Conservation (phyloP, 1,140 invertebrate genomes). For the Mya arenaria region DNA sequence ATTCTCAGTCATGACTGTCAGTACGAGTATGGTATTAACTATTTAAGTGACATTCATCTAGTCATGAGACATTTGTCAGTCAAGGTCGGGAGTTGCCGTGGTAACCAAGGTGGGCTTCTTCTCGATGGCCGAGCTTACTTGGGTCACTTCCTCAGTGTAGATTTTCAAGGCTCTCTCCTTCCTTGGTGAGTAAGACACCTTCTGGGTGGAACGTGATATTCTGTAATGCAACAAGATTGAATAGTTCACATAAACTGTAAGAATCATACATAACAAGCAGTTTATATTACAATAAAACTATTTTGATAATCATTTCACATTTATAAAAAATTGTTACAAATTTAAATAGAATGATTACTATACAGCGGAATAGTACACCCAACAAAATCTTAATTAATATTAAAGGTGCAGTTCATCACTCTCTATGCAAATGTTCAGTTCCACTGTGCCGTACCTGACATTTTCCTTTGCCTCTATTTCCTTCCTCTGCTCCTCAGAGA, state of each 20-base stretch:
- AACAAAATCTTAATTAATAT: no score
- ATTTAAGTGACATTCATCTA: no score
- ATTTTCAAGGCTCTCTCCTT: conserved; percentile 89
- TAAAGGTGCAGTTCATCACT: no score
- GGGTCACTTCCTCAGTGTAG: conserved; percentile 84
- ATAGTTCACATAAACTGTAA: no score
- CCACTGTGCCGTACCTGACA: no score
- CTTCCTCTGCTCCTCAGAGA: conserved; percentile 85
- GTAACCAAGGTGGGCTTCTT: not conserved
- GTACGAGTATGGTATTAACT: no score
- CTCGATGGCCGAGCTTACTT: conserved; percentile 30
- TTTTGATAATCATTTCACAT: not conserved
- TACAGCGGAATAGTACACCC: no score
- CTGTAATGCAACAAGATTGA: conserved; percentile 65
- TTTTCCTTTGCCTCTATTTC: conserved; percentile 85
- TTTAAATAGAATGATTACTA: not conserved
- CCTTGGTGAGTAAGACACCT: conserved; percentile 81
- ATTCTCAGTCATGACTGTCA: no score
- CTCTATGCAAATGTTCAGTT: no score
- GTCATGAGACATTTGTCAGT: conserved; percentile 52
- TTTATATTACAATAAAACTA: not conserved
- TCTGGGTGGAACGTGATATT: conserved; percentile 66
- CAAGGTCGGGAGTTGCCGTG: conserved; percentile 57
- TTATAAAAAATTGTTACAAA: not conserved
- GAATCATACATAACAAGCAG: no score